Base-by-base conservation (phyloP, 2,888 invertebrate genomes). In the Agonopterix alstromeriana region DNA sequence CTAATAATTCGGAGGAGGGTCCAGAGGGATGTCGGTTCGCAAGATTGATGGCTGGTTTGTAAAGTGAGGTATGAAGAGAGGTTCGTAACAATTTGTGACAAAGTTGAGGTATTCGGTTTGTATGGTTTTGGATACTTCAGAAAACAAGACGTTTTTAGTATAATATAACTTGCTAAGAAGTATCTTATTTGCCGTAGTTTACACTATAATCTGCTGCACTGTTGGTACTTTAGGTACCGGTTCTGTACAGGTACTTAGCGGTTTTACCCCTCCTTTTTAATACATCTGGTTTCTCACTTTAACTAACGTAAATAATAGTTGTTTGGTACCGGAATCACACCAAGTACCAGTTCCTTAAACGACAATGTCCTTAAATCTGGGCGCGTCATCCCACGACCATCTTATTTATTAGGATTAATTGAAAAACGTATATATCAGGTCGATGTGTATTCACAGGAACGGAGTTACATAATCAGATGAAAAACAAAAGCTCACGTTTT, bases 1-100 rank as follows among this genome's bases (percentile, higher is more conserved):
- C 66, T 77, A 77, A 82, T 79, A 76, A 75, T 65, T 66, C 56
- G 56, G 77, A 76, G 76, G 69, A 71, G 72, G 73, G 77, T 74
- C 63, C 63, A 57, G 61, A 66, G 63, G 61, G 65, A 62, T 73
- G 71, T 72, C 65, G 60, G 60, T 67, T 72, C 67, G 73, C 81
- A 77, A 67, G 78, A 83, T 81, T 79, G 77, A 83, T 82, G 75
- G 61, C 63, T 58, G 53, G 51, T 54, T 17, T 55, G 66, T 63
- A 63, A 70, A 73, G 65, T 67, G 57, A 63, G 61, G 63, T 56
- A 61, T 65, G 60, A 60, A 58, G n/a, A 27, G 17, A 10, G 12
- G 3, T 9, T 9, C 11, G 5, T 17, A 40, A 45, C 45, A 38
- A 17, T 40, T n/a, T 11, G 10, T 8, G 11, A 1, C 2, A 11